phyloP scores from a whole-genome alignment of 1,140 invertebrate species.

The Drosophila elegans region DNA sequence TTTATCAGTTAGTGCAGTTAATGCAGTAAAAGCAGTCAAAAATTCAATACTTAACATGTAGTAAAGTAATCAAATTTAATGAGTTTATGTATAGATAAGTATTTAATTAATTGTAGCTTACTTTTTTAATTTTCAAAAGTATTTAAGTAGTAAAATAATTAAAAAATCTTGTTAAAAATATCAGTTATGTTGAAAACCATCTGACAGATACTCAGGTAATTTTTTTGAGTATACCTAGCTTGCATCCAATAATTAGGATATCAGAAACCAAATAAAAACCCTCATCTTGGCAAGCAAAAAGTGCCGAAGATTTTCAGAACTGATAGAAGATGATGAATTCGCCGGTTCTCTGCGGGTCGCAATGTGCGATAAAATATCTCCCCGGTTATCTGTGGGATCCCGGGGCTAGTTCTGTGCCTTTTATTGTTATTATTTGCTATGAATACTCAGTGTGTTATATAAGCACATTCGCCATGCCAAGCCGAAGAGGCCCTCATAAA shows the following conservation, averaged over 20 bases:
- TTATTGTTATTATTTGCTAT: slow-evolving; percentile 54
- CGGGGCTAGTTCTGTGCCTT: slow-evolving; percentile 22
- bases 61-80: too few relatives aligned
- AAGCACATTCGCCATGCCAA: slow-evolving; percentile 43
- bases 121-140: too few relatives aligned
- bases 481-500: slow-evolving; percentile 53
- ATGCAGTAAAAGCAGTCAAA: too few relatives aligned
- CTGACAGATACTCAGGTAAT: background rate
- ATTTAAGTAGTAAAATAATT: background rate
- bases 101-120: too few relatives aligned
- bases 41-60: too few relatives aligned
- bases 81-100: too few relatives aligned
- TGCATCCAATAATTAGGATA: background rate
- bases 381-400: slow-evolving; percentile 21
- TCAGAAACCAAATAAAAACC: background rate
- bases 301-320: slow-evolving; percentile 24
- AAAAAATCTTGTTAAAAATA: background rate
- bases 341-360: slow-evolving; percentile 42
- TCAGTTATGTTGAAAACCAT: too few relatives aligned
- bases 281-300: background rate
- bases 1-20: too few relatives aligned
- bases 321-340: slow-evolving; percentile 41
- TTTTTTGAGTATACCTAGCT: background rate
- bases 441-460: slow-evolving; percentile 62
- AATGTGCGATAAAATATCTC: slow-evolving; percentile 21